Base-by-base conservation (phyloP, 2,797 vertebrate species). In the Menidia menidia region DNA sequence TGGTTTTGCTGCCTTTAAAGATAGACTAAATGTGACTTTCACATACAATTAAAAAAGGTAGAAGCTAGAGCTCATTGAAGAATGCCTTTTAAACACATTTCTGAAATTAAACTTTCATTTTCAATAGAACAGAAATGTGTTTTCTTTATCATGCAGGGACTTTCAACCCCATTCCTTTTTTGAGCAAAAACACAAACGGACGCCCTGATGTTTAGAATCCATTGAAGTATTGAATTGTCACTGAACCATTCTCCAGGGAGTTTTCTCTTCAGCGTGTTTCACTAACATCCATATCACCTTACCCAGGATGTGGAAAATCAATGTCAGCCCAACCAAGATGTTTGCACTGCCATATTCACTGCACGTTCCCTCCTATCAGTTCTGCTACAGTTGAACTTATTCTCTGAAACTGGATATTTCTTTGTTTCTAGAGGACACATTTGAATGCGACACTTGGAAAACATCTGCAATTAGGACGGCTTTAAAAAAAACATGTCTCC, bases 221-320 rank as follows among this genome's bases (percentile, higher is more conserved):
- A 68, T 39, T 51, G 58, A 53, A 60, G 45, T 50, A 57, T 16
- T 52, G 53, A 61, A 73, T 16, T 14, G n/a, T 30, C 50, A 41
- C 41, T 42, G 41, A 70, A 51, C 55, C 81, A 83, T 47, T 64
- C 81, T 72, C 60, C 25, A 31, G 84, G 77, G 83, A 76, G 48
- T 65, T 71, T 67, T 54, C 31, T 62, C 55, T 59, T 58, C n/a
- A 12, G 41, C 12, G 56, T 56, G 55, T 44, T 80, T 82, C 70
- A 68, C 75, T 60, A 62, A 73, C 53, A 47, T n/a, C 62, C 51
- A 71, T 88, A 92, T 95, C 93, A 82, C 62, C 75, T 95, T 93
- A 92, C 92, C 52, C 62, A 9, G 71, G 71, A 74, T 71, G 83
- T 60, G 82, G 87, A 90, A 91, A 93, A 93, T 94, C 93, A 88